Percentiles rank a stretch among this genome's conserved stretches.
phyloP scores from a whole-genome alignment of 2,888 invertebrate species.

The Podotricha telesiphe region DNA sequence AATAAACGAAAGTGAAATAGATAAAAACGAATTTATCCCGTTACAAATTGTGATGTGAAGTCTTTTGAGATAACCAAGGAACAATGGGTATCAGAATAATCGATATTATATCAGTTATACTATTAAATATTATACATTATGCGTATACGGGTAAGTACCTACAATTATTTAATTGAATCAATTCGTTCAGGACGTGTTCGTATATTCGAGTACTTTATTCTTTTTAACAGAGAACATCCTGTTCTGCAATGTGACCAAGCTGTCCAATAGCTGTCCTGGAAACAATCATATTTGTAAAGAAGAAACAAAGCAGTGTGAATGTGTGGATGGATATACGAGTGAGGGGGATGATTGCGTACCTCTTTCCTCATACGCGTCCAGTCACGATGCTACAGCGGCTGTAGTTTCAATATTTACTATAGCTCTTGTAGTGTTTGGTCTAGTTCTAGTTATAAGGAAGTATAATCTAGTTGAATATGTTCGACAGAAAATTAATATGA shows the following conservation, averaged over 20 bases:
- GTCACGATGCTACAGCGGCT: constrained; percentile 61
- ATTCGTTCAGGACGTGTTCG: constrained; percentile 63
- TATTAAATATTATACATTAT: constrained; percentile 66
- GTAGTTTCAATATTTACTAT: constrained; percentile 70
- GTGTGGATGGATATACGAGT: constrained; percentile 58
- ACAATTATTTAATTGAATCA: constrained; percentile 83
- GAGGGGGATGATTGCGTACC: constrained; percentile 60
- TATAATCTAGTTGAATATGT: constrained; percentile 74
- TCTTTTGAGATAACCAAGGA: constrained; percentile 39
- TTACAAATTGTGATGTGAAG: constrained; percentile 68
- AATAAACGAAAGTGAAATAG: constrained; percentile 51
- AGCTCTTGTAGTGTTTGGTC: constrained; percentile 67
- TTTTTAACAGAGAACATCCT: constrained; percentile 82
- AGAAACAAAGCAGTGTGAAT: constrained; percentile 58
- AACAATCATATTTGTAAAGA: constrained; percentile 64
- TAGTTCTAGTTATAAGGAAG: constrained; percentile 72
- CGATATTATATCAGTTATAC: constrained; percentile 63
- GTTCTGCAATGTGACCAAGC: constrained; percentile 66
- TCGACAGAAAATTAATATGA: constrained; percentile 67
- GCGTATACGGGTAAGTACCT: constrained; percentile 68
- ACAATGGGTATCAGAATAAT: constrained; percentile 63
- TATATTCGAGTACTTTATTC: constrained; percentile 66
- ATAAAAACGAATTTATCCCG: constrained; percentile 49
- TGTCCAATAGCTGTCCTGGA: constrained; percentile 58
- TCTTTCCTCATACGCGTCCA: constrained; percentile 39